phyloP scores from a whole-genome alignment of 2,113 vertebrate species.

The Rhynchomys soricoides region DNA sequence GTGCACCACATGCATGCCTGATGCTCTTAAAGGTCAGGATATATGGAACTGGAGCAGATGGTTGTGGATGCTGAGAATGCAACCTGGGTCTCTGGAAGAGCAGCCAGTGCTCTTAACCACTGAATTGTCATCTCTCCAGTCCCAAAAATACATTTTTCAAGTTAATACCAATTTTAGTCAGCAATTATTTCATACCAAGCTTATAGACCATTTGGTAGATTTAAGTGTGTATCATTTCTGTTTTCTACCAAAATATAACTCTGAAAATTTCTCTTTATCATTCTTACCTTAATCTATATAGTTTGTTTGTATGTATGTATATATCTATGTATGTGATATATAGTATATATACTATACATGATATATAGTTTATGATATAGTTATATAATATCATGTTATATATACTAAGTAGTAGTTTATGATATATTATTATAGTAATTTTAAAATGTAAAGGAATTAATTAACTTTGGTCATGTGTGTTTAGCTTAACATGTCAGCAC shows the following conservation, averaged over 20 bases:
- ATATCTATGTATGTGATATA: not conserved
- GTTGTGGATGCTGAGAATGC: not conserved
- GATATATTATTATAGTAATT: not conserved
- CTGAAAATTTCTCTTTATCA: slow-evolving; percentile 5
- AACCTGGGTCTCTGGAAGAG: not conserved
- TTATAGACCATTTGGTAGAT: not conserved
- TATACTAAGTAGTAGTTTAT: not conserved
- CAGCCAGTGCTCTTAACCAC: not conserved
- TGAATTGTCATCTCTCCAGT: not conserved
- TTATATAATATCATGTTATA: not conserved
- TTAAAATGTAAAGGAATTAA: not conserved
- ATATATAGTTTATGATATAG: not conserved
- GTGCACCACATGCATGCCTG: not conserved
- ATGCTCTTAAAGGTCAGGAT: not conserved
- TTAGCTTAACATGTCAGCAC: not conserved
- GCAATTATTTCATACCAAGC: not conserved
- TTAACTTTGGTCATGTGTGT: not conserved
- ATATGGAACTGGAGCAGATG: not conserved
- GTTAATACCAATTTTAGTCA: slow-evolving; percentile 17
- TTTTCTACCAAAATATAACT: slow-evolving; percentile 47
- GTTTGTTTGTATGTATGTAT: not conserved
- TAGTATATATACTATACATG: not conserved
- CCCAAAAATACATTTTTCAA: not conserved
- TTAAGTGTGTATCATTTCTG: not conserved
- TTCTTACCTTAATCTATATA: slow-evolving; percentile 32